phyloP scores from a whole-genome alignment of 2,797 vertebrate genomes.

The Streptopelia turtur region DNA sequence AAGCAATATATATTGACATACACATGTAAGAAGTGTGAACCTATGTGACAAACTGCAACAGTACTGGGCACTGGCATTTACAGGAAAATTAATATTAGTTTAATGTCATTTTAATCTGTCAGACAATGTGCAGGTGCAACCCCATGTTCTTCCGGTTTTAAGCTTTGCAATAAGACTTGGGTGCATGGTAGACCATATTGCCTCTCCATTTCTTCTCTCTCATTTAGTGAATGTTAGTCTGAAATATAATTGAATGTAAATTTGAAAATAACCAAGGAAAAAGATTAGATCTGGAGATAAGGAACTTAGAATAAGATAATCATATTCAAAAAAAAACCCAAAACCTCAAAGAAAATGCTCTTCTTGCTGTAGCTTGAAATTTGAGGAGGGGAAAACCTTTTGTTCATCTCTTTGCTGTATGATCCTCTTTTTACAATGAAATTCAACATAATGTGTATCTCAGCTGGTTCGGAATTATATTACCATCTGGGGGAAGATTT shows the following conservation, averaged over 20 bases:
- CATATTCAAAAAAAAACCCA: background rate
- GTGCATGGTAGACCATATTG: background rate
- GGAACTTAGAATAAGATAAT: background rate
- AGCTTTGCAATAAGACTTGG: background rate
- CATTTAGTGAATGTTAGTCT: background rate
- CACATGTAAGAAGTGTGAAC: background rate
- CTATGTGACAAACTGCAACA: background rate
- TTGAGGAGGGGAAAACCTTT: background rate
- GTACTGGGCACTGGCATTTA: background rate
- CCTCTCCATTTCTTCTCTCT: background rate
- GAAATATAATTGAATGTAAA: background rate
- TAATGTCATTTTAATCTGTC: background rate
- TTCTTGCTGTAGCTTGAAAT: slow-evolving; percentile 12
- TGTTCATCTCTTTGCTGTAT: background rate
- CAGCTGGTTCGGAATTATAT: slow-evolving; percentile 54
- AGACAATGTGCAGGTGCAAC: background rate
- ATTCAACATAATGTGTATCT: slow-evolving; percentile 35
- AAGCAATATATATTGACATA: background rate
- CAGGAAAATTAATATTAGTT: background rate
- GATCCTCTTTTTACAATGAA: slow-evolving; percentile 16
- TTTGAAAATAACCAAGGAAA: slow-evolving; percentile 7
- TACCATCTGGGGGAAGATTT: slow-evolving; percentile 43
- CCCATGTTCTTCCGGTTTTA: background rate
- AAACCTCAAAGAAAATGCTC: background rate
- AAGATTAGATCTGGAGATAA: background rate